Base-by-base conservation (phyloP, 2,113 vertebrate genomes). In the Cololabis saira region DNA sequence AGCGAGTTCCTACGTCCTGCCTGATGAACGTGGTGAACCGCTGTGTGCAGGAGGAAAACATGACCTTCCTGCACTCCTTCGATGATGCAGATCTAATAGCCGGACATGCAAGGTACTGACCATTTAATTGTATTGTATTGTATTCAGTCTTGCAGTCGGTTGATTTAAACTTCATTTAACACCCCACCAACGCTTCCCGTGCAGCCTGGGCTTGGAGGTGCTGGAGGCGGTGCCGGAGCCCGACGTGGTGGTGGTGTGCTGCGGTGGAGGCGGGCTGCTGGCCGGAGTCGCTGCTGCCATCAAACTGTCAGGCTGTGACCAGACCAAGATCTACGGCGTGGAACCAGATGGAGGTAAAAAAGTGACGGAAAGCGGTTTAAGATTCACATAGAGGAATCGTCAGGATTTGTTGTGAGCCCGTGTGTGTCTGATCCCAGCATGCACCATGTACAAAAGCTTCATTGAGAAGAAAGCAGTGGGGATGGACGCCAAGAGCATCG, bases 401-500 rank as follows among this genome's bases (percentile, higher is more conserved):
- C 15, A 12, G 12, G 61, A 33, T 48, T 13, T 10, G 12, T n/a
- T 41, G n/a, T 24, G 5, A 43, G 21, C 66, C 33, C 63, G 27
- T 49, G 18, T 80, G 1, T 64, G 17, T 74, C 71, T 48, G 6
- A 30, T 66, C 2, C 7, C 81, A 94, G 93, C 93, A 16, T 93
- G 92, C 52, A 94, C 92, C 50, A 94, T 93, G 93, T 90, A 90
- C 76, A 90, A 50, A 67, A 94, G 92, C 61, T 92, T 93, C 40
- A 81, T 79, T 24, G 90, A 93, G 84, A 91, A 92, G 69, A 92
- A 85, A 63, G 90, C 93, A 2, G 83, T 94, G 21, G 78, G 16
- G 22, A 94, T 93, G 92, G 84, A 93, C 41, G 45, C 87, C n/a
- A 89, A 86, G 60, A 94, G 93, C 75, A 81, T 93, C 9, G 92